phyloP scores from a whole-genome alignment of 1,140 invertebrate genomes.

The Aphaenogaster rudis region DNA sequence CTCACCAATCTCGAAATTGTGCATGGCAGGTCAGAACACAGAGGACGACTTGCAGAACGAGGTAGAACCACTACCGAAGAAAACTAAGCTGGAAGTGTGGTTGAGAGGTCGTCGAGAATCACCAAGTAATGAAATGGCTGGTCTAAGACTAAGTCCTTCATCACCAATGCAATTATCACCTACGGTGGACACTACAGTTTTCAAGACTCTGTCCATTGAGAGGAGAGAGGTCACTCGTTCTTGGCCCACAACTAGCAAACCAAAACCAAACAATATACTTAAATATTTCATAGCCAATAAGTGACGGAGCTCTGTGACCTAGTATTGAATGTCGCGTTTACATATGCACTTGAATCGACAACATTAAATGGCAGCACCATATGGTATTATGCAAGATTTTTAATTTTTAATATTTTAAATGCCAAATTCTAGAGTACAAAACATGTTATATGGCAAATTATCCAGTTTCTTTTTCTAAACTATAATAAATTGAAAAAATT shows the following conservation, averaged over 20 bases:
- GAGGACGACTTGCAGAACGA: slow-evolving; percentile 88
- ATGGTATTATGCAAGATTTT: slow-evolving; percentile 39
- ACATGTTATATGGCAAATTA: not conserved
- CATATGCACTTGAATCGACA: slow-evolving; percentile 60
- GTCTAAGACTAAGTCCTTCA: slow-evolving; percentile 81
- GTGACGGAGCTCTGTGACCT: slow-evolving; percentile 79
- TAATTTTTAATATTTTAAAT: slow-evolving; percentile 1
- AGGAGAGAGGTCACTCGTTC: slow-evolving; percentile 81
- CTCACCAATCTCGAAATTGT: slow-evolving; percentile 74
- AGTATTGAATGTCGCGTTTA: slow-evolving; percentile 68
- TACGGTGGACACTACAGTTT: slow-evolving; percentile 77
- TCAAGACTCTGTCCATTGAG: slow-evolving; percentile 82
- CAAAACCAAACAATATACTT: slow-evolving; percentile 85
- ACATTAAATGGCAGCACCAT: slow-evolving; percentile 74
- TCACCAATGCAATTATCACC: slow-evolving; percentile 82
- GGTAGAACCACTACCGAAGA: slow-evolving; percentile 91
- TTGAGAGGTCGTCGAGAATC: slow-evolving; percentile 83
- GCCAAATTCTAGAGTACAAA: slow-evolving; percentile 16
- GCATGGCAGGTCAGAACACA: slow-evolving; percentile 65
- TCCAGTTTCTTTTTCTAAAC: not conserved
- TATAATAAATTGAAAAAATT: not conserved
- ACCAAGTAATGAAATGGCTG: slow-evolving; percentile 85
- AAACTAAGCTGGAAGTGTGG: slow-evolving; percentile 87
- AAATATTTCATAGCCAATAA: slow-evolving; percentile 86
- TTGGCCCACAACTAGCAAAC: slow-evolving; percentile 82